Evolutionary conservation across 2,797 vertebrate genomes (phyloP).

Genomic region (Phoebastria nigripes): DNA sequence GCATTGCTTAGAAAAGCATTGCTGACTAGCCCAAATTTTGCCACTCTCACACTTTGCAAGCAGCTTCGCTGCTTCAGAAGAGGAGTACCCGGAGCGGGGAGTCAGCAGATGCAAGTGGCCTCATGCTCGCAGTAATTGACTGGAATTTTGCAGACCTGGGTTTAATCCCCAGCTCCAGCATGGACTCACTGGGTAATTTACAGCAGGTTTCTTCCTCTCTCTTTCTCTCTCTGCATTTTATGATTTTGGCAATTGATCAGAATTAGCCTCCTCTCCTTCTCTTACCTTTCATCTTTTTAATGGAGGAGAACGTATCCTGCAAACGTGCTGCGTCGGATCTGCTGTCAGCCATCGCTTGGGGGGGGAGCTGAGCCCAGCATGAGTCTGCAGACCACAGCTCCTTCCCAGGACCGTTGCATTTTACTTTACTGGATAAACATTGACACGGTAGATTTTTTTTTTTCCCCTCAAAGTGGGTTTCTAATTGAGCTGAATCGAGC

Average conservation of each 20-base stretch:
- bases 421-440: neutral
- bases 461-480: neutral
- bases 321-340: neutral
- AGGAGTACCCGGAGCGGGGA: neutral
- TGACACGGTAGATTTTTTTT: fast-evolving
- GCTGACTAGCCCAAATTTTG: neutral
- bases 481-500: neutral
- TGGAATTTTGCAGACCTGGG: neutral
- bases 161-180: neutral
- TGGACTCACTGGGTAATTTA: neutral
- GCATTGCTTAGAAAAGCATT: neutral
- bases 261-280: neutral
- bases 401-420: neutral
- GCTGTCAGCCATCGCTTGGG: neutral
- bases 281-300: neutral
- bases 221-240: neutral
- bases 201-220: neutral
- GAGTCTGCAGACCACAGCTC: neutral
- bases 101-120: neutral
- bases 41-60: neutral
- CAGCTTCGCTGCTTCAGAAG: neutral
- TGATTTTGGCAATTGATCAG: neutral
- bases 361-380: neutral
- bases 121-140: neutral
- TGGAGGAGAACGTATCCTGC: neutral